Evolutionary conservation across 2,797 vertebrate species (phyloP), one percentile per base, ranked within the genome.

Genomic region (Catharus ustulatus): DNA sequence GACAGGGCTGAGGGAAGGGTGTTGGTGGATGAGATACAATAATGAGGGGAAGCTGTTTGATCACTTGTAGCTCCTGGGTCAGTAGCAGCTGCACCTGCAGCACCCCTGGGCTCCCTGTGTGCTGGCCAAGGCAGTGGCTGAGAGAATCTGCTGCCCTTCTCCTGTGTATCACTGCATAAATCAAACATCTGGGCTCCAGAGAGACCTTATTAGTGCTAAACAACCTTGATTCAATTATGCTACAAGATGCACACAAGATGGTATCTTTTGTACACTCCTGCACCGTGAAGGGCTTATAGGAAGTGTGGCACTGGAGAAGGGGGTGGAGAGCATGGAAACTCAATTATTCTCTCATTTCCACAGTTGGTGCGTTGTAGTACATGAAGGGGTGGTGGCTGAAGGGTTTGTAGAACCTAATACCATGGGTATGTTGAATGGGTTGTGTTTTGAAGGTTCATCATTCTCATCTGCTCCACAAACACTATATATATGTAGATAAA

Each of bases 181-280:
- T 77, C 54, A 55, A 94, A 90, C 95, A 95, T 95, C 93, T 97
- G 96, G 84, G 46, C 68, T 90, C 89, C 94, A 97, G 96, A 95
- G 84, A 68, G 66, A 82, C 80, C 74, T 93, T 89, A 71, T 90
- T 93, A 95, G 71, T 8, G 29, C 87, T 96, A 79, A 89, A 83
- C 84, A 93, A 34, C 89, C 84, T 89, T 92, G 92, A 84, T 93
- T 95, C 92, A 89, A 89, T 97, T 96, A 93, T 58, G 66, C 24
- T 87, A 95, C 95, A 95, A 95, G 90, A 95, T 90, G 84, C 84
- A 80, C 77, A 76, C 90, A 94, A 91, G 93, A 90, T 88, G 77
- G 7, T 89, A 83, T 73, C 73, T 95, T 95, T 48, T 69, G 63
- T 69, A 58, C 62, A 49, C 62, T 32, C 55, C 49, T 58, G 54